Evolutionary conservation across 1,140 invertebrate genomes (phyloP), one percentile per base, ranked within the genome.

Genomic region (Melitaea cinxia): DNA sequence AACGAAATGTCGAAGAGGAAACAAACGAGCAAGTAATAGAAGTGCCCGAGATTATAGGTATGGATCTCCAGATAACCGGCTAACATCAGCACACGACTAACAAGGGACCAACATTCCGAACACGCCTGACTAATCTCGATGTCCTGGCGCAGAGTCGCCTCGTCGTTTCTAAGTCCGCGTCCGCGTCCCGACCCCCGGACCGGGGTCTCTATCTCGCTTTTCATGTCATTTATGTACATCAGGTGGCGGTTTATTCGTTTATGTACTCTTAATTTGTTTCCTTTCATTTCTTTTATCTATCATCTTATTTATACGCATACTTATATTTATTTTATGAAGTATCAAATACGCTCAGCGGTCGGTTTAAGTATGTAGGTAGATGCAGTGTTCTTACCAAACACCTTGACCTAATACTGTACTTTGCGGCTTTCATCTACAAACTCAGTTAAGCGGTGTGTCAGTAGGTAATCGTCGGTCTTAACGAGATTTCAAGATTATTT

Each of bases 21-120:
- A 57, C 50, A 53, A 63, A 50, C 66, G 72, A 75, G 66, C 73
- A 71, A 70, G 74, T 73, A 35, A 68, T 79, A 63, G 58, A 70
- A 72, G 73, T 73, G 57, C 71, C 77, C 65, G 64, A 66, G 65
- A 67, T 28, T 33, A 75, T 84, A 83, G 80, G 82, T 83, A 82
- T 82, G 82, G 54, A 77, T 52, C 55, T 24, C 53, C 59, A 60
- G 55, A 57, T 60, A 62, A 60, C 1, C 55, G 58, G 37, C 52
- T 59, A 65, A 75, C 49, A n/a, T n/a, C n/a, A 66, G 65, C 69
- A 73, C 76, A 67, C 55, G 28, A 80, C 79, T 83, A 82, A 83
- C 83, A 57, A 64, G 58, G 73, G 70, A 67, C 17, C 56, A 28
- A 67, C 60, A 61, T 55, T 30, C 70, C 52, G 42, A 65, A 66